phyloP scores from a whole-genome alignment of 2,113 vertebrate species.

The Passer montanus region DNA sequence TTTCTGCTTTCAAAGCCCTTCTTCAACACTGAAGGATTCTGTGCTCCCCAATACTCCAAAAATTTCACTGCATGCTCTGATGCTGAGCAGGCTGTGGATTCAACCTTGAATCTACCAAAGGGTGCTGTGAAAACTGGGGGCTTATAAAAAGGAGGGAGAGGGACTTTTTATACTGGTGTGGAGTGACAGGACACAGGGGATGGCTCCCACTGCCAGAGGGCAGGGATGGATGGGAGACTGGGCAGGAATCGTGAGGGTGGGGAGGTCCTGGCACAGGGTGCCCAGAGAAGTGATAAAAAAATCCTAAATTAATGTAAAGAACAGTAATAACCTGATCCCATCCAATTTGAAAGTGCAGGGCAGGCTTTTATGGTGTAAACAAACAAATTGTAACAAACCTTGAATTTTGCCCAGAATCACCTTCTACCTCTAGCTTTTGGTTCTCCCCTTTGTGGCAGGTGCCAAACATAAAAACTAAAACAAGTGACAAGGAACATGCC shows the following conservation, averaged over 20 bases:
- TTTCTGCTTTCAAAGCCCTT: not conserved
- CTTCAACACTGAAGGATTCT: not conserved
- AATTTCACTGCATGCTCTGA: not conserved
- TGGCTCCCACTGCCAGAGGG: not conserved
- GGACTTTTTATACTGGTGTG: not conserved
- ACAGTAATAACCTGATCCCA: not conserved
- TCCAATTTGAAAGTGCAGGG: rapidly evolving
- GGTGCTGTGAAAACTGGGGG: not conserved
- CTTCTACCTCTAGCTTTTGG: not conserved
- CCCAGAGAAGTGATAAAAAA: not conserved
- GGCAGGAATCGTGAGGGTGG: not conserved
- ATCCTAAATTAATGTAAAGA: not conserved
- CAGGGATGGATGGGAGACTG: not conserved
- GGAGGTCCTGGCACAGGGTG: not conserved
- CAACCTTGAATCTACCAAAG: not conserved
- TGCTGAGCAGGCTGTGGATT: not conserved
- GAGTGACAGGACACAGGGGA: not conserved
- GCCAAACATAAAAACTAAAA: not conserved
- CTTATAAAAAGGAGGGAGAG: not conserved
- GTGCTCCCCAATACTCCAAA: not conserved
- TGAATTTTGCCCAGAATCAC: not conserved
- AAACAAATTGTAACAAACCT: not conserved
- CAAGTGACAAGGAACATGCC: not conserved
- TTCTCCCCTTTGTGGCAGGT: not conserved
- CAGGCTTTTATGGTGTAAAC: not conserved